Percentiles rank a stretch among this genome's conserved stretches.
These are phyloP conservation scores for Ephydatia muelleri DNA, from an alignment of 37 sponge, comb jelly and placozoan genomes.

Conservation along the genomic window DNA sequence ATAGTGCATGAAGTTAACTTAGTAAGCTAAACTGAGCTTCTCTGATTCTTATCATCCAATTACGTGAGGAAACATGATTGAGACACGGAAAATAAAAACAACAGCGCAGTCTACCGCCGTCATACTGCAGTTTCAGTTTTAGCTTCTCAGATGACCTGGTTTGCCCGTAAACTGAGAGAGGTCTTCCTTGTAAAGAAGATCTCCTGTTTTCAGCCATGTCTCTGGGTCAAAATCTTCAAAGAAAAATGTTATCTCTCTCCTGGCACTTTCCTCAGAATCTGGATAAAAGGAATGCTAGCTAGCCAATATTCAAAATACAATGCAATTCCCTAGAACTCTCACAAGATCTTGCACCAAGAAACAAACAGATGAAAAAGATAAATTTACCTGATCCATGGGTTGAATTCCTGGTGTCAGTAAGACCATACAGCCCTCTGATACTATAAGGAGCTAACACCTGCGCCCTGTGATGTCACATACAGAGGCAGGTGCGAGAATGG, in stretches of 20 bases:
- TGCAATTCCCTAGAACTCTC: not conserved
- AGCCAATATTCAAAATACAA: too few species aligned
- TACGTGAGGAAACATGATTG: not conserved
- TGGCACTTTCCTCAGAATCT: conserved; percentile 47
- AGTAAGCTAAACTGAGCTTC: too few species aligned
- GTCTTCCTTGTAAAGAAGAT: conserved; percentile 5
- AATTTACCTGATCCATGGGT: conserved; percentile 75
- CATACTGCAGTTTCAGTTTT: not conserved
- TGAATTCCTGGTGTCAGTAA: conserved; percentile 83
- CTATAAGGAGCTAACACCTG: conserved; percentile 42
- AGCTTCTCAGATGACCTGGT: not conserved
- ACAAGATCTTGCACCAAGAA: too few species aligned
- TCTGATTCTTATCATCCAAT: too few species aligned
- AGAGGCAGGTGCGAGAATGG: not conserved
- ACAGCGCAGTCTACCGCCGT: not conserved
- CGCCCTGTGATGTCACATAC: conserved; percentile 1
- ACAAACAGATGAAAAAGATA: too few species aligned
- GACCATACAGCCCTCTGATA: conserved; percentile 57
- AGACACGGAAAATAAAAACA: not conserved
- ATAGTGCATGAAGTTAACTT: too few species aligned
- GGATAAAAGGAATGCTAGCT: not conserved
- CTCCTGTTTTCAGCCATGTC: conserved; percentile 51
- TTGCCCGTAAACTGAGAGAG: not conserved
- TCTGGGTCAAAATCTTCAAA: conserved; percentile 65
- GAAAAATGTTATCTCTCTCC: conserved; percentile 58